Percentiles rank a stretch among this genome's conserved stretches.
Evolutionary conservation across 2,888 invertebrate genomes (phyloP).

Genomic region (Rhagonycha lutea): DNA sequence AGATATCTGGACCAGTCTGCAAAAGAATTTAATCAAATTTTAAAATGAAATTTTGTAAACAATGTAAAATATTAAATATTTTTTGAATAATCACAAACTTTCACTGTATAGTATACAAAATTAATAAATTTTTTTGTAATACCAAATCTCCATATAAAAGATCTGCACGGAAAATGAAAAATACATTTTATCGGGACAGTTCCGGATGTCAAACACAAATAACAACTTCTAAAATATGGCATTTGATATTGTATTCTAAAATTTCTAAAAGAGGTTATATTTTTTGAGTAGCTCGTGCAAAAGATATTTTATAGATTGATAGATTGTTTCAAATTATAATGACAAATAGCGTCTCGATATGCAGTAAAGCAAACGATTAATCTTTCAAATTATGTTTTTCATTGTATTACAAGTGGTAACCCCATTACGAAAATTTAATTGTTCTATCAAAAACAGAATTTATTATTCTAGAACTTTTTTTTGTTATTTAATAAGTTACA

Average conservation of each 20-base stretch:
- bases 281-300: neutral
- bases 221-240: slow-evolving; percentile 2
- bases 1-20: slow-evolving; percentile 24
- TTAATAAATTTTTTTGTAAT: neutral
- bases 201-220: slow-evolving; percentile 3
- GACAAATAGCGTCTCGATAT: slow-evolving; percentile 1
- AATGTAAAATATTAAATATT: neutral
- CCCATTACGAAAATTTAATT: neutral
- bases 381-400: neutral
- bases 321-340: neutral
- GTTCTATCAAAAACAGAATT: neutral
- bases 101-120: neutral
- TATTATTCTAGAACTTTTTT: neutral
- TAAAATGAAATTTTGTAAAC: neutral
- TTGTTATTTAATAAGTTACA: neutral
- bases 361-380: neutral
- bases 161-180: neutral
- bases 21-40: slow-evolving; percentile 2
- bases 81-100: neutral
- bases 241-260: slow-evolving; percentile 4
- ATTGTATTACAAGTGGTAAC: neutral
- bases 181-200: slow-evolving; percentile 4
- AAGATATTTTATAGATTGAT: slow-evolving; percentile 2
- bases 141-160: neutral
- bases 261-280: neutral